Evolutionary conservation across 2,113 vertebrate species (phyloP).

Genomic region (Buteo buteo): DNA sequence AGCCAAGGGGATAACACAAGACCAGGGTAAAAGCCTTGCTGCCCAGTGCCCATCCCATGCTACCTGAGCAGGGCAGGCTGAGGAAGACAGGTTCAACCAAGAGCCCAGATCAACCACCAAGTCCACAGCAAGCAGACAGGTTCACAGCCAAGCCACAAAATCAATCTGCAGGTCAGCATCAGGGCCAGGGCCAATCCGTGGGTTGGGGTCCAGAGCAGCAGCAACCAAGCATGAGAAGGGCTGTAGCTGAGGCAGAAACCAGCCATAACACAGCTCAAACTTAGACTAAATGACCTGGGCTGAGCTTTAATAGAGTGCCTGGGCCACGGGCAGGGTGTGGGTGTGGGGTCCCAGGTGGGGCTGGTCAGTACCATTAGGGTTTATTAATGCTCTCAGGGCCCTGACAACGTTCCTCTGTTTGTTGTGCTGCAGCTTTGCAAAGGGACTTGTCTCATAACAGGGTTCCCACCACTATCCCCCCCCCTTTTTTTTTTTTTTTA

Average conservation of each 20-base stretch:
- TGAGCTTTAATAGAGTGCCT: background rate
- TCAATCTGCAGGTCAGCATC: background rate
- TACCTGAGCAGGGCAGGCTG: background rate
- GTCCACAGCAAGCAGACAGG: background rate
- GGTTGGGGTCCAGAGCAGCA: background rate
- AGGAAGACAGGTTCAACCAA: background rate
- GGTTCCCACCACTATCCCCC: too few species aligned
- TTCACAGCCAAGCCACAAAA: background rate
- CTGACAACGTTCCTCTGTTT: accelerated
- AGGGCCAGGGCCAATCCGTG: background rate
- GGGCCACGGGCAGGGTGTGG: accelerated
- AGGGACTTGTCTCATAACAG: background rate
- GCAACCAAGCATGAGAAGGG: accelerated
- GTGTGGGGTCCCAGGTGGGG: background rate
- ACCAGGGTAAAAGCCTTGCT: background rate
- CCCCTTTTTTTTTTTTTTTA: background rate
- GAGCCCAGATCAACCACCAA: background rate
- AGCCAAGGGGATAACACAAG: background rate
- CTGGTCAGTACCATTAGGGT: background rate
- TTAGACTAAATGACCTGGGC: too few species aligned
- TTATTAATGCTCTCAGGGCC: background rate
- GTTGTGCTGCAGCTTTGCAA: background rate
- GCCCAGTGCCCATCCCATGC: background rate
- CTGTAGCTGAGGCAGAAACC: background rate
- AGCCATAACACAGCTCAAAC: background rate